phyloP scores from a whole-genome alignment of 2,888 invertebrate species.

The Phalera bucephala region DNA sequence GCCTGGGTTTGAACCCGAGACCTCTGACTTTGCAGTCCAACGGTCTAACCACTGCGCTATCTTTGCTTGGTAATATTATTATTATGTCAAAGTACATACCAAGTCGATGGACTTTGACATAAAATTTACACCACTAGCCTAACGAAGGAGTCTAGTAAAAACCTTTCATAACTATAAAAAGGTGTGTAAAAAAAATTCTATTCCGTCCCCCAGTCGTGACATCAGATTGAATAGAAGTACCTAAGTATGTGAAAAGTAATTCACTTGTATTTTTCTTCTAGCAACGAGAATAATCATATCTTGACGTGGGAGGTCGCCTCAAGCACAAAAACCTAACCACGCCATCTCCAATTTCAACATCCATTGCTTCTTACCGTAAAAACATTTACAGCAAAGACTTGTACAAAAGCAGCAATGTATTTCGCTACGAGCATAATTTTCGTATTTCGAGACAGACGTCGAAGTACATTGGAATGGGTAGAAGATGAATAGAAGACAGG shows the following conservation, averaged over 20 bases:
- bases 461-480: slow-evolving; percentile 14
- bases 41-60: too few relatives aligned
- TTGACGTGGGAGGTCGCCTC: slow-evolving; percentile 41
- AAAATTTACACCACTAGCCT: too few relatives aligned
- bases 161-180: too few relatives aligned
- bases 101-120: too few relatives aligned
- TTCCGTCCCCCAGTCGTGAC: too few relatives aligned
- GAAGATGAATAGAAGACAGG: slow-evolving; percentile 55
- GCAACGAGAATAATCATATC: slow-evolving; percentile 36
- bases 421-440: background rate
- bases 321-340: slow-evolving; percentile 4
- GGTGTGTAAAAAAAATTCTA: too few relatives aligned
- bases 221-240: slow-evolving; percentile 41
- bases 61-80: too few relatives aligned
- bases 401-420: slow-evolving; percentile 26
- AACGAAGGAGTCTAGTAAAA: too few relatives aligned
- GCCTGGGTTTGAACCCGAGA: too few relatives aligned
- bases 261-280: slow-evolving; percentile 33
- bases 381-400: background rate
- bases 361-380: slow-evolving; percentile 14
- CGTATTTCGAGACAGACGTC: background rate
- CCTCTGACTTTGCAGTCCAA: too few relatives aligned
- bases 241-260: slow-evolving; percentile 33
- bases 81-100: too few relatives aligned
- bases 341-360: background rate